Evolutionary conservation across 1,140 invertebrate species (phyloP), one percentile per base, ranked within the genome.

Genomic region (Drosophila athabasca): DNA sequence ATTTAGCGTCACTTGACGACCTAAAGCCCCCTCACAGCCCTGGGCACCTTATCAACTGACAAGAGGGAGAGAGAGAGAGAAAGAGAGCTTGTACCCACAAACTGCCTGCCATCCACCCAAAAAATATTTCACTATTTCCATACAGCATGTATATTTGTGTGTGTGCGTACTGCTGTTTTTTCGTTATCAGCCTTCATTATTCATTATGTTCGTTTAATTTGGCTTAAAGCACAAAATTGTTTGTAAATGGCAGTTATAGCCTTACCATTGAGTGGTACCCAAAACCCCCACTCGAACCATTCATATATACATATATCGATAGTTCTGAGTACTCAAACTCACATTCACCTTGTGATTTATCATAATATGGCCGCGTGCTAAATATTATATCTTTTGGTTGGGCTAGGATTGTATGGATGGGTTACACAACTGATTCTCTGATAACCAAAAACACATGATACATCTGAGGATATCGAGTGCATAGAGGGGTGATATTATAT

Each of bases 1-100:
- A 85, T 85, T 85, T 87, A 85, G 82, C 76, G 50, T 82, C 82
- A 82, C 60, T 87, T 85, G 83, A 82, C 83, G 82, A 75, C 65
- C 55, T 68, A 72, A 85, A 85, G 78, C 83, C 62, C 26, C 31
- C 24, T 19, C 74, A 39, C 35, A 51, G 49, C 49, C 68, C 68
- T 67, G 64, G 76, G 39, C 61, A 13, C 64, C 66, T 87, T 85
- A 85, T 85, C 82, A 75, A 68, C 51, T 62, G 62, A 74, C 17
- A 69, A 5, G 5, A 26, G 24, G 0, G 24, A 26, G 5, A 26
- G 24, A 19, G 24, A 3, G 9, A 35, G 44, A 64, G 19, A 17
- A 41, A 61, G 59, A 57, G 59, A 51, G 67, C 46, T 60, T 8
- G 31, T 31, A 31, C 31, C 68, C 82, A 85, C 68, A 78, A 75